Evolutionary conservation across 2,113 vertebrate species (phyloP).

Genomic region (Empidonax traillii): DNA sequence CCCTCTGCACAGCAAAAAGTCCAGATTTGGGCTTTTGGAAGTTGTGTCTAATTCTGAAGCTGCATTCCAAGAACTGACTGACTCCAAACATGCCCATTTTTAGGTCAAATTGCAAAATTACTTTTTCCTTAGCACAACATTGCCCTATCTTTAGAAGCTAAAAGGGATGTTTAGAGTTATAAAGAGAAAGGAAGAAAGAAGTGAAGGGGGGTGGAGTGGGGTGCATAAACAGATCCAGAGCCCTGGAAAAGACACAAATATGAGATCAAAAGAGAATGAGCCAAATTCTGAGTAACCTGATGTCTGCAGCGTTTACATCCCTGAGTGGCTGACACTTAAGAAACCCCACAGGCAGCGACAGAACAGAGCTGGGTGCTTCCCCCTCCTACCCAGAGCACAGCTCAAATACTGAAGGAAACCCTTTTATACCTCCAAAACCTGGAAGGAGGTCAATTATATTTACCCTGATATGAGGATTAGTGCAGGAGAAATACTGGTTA

Average conservation of each 20-base stretch:
- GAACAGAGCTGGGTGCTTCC: not conserved
- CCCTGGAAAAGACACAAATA: constrained; percentile 41
- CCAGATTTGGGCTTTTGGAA: constrained; percentile 22
- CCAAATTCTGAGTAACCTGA: constrained; percentile 10
- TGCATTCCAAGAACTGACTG: constrained; percentile 1
- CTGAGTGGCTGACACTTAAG: not conserved
- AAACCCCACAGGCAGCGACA: not conserved
- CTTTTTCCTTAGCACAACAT: constrained; percentile 30
- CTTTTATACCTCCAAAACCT: not conserved
- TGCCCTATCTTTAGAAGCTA: constrained; percentile 60
- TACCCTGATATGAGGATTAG: not conserved
- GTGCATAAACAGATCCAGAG: constrained; percentile 31
- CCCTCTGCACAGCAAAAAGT: not conserved
- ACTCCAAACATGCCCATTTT: constrained; percentile 54
- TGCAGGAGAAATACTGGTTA: not conserved
- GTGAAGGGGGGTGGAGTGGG: not conserved
- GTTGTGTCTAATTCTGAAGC: not conserved
- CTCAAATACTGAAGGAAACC: not conserved
- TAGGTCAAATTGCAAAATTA: constrained; percentile 52
- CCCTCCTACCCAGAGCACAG: not conserved
- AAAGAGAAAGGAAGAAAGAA: constrained; percentile 22
- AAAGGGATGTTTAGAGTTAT: constrained; percentile 48
- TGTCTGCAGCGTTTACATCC: constrained; percentile 23
- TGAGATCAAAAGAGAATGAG: constrained; percentile 58
- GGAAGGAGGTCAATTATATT: not conserved